Percentiles rank a stretch among this genome's conserved stretches.
Evolutionary conservation across 2,888 invertebrate species (phyloP).

Genomic region (Sepiola atlantica): DNA sequence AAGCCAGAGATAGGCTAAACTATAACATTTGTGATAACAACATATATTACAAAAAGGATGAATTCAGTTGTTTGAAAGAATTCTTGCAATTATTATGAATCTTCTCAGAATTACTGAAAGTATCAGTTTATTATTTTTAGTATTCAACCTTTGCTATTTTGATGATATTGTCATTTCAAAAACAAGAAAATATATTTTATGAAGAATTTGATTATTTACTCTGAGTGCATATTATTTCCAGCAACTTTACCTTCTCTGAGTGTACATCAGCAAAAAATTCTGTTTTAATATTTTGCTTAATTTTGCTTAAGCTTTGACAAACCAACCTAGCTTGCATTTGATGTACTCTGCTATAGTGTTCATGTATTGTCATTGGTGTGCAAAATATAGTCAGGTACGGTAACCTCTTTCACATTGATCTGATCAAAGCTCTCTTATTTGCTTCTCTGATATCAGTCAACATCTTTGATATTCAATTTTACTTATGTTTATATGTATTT

Average conservation of each 20-base stretch:
- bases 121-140: background rate
- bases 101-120: background rate
- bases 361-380: background rate
- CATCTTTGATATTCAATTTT: background rate
- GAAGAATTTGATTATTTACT: background rate
- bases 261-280: background rate
- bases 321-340: constrained; percentile 16
- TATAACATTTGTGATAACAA: background rate
- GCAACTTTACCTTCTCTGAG: background rate
- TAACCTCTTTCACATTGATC: background rate
- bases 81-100: background rate
- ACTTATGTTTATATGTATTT: background rate
- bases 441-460: background rate
- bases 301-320: constrained; percentile 20
- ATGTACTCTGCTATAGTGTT: background rate
- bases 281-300: background rate
- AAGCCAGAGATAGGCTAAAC: background rate
- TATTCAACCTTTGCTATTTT: background rate
- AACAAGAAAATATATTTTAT: background rate
- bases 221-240: background rate
- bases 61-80: background rate
- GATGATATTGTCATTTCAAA: background rate
- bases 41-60: background rate
- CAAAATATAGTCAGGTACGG: background rate
- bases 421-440: background rate